Percentiles rank a stretch among this genome's conserved stretches.
phyloP scores from a whole-genome alignment of 2,888 invertebrate species.

The Macrophya annulata region DNA sequence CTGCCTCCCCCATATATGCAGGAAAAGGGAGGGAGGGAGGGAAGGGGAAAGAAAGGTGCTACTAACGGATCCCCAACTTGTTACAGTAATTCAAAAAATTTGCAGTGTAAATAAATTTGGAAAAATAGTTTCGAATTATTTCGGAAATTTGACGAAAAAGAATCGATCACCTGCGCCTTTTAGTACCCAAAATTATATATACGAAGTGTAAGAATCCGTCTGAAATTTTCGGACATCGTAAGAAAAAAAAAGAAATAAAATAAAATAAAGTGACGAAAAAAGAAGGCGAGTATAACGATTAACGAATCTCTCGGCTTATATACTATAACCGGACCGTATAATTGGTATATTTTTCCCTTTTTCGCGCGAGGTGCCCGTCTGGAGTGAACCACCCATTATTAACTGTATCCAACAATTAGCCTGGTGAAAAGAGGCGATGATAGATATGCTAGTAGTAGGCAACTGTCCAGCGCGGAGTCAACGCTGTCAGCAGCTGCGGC shows the following conservation, averaged over 20 bases:
- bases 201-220: background rate
- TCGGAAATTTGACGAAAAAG: background rate
- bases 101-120: background rate
- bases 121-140: background rate
- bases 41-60: background rate
- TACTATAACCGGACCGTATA: background rate
- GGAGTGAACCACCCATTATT: conserved; percentile 38
- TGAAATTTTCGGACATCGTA: background rate
- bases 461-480: conserved; percentile 73
- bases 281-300: conserved; percentile 13
- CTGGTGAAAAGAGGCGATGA: conserved; percentile 71
- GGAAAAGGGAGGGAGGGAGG: background rate
- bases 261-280: background rate
- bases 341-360: conserved; percentile 49
- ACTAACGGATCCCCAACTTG: background rate
- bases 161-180: background rate
- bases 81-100: background rate
- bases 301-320: conserved; percentile 5
- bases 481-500: conserved; percentile 71
- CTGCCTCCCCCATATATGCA: conserved; percentile 10
- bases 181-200: background rate
- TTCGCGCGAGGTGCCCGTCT: conserved; percentile 48
- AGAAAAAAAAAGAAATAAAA: background rate
- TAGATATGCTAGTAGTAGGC: conserved; percentile 71
- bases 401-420: conserved; percentile 73